Evolutionary conservation across 2,888 invertebrate genomes (phyloP), one percentile per base, ranked within the genome.

Genomic region (Thecophora atra): DNA sequence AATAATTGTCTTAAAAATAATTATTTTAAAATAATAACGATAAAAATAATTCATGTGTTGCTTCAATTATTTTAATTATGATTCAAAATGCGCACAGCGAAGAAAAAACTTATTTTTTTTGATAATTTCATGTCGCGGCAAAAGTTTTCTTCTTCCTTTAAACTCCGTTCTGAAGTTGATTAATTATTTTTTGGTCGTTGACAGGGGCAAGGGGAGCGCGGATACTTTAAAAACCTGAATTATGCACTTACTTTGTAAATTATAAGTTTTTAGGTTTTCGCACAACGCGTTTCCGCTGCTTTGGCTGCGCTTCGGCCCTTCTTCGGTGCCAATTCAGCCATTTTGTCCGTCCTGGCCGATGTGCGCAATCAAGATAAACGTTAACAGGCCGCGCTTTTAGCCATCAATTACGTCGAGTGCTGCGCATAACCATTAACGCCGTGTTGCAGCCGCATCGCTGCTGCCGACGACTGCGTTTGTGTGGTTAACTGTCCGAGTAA

Each of bases 341-440:
- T 37, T 37, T 37, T 6, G 37, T 37, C 37, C 47, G 47, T n/a
- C 15, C 47, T 47, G 47, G 15, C 28, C 24, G 26, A 21, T 58
- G 28, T 17, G 28, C 58, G 21, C 58, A 24, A 28, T 58, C 58
- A 58, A 8, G 58, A 58, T 58, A 58, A 58, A 24, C 24, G 21
- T n/a, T 54, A 19, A 54, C 21, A 54, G 54, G 54, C 21, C 21
- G 54, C 54, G 58, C 58, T 58, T 28, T 17, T 8, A 24, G 58
- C 26, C 58, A 58, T 58, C 58, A 58, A 58, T 58, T 58, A 58
- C 26, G 72, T 21, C 58, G 26, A 26, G 56, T 26, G 26, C 21
- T 75, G 73, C 74, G 71, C 72, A 72, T 72, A 70, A 76, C 70
- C 74, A 72, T 75, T 68, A 76, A 56, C 71, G 62, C 71, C 58